Base-by-base conservation (phyloP, 1,140 invertebrate genomes). In the Listronotus oregonensis region DNA sequence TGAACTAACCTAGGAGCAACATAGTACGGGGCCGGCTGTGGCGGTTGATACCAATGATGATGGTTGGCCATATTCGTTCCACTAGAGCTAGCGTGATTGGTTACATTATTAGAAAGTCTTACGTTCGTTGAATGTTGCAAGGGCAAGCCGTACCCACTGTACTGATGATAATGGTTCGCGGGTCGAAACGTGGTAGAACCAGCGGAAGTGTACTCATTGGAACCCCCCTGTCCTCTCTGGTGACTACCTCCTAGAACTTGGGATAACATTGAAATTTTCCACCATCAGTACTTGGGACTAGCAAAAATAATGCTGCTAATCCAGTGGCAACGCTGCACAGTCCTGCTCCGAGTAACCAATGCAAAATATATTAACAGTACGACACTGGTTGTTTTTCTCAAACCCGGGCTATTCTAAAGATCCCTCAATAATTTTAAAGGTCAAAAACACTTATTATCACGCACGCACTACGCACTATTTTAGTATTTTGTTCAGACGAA, bases 1-100 rank as follows among this genome's bases (percentile, higher is more conserved):
- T 12, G 1, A 12, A 31, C 21, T 56, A 56, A 56, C 54, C 54
- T 56, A 56, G 54, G 17, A 27, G 37, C 42, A 56, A 44, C 39
- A 43, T 56, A 56, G 42, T 43, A 42, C 15, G 40, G 40, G 15
- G 39, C 42, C 14, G 54, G 39, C n/a, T 44, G 54, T 7, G 21
- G 39, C 12, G 54, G 54, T 31, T 31, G 49, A 12, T 18, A 51
- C 49, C 31, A 34, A 27, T 56, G 14, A 7, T 37, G 32, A 10
- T 56, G 54, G 42, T 56, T 56, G 8, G 54, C 39, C 54, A 56
- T 43, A 12, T 10, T 18, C 14, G 21, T 27, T 12, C 4, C 40
- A 18, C 21, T 27, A 42, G 21, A 6, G 6, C 11, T 39, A 6
- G 10, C 14, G 52, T 18, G 15, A 21, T 27, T 56, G 9, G 6